These are phyloP conservation scores for Todiramphus chloris DNA, from an alignment of 2,113 vertebrate species.

Conservation along the genomic window DNA sequence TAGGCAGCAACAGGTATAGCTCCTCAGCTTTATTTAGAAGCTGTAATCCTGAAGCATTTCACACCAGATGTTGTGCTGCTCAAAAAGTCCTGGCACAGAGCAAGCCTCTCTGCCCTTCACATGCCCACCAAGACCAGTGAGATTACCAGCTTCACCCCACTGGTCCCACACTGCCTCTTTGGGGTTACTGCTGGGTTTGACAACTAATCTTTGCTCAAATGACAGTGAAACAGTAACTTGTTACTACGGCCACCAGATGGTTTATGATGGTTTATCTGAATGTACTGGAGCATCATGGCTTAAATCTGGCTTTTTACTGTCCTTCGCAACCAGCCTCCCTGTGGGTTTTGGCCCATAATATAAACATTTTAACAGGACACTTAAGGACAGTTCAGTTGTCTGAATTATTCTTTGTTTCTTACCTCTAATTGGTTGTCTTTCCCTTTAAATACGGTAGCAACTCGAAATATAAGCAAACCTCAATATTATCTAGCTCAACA, in stretches of 20 bases:
- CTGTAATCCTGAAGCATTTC: constrained; percentile 7
- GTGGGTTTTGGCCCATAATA: not conserved
- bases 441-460: not conserved
- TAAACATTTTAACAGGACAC: not conserved
- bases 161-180: not conserved
- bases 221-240: not conserved
- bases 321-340: not conserved
- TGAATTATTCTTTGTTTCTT: not conserved
- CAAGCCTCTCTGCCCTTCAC: not conserved
- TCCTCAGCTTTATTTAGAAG: constrained; percentile 15
- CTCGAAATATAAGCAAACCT: not conserved
- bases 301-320: not conserved
- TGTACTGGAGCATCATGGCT: not conserved
- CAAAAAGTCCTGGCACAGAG: not conserved
- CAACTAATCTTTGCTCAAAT: not conserved
- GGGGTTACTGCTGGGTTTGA: not conserved
- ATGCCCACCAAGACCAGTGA: rapidly evolving
- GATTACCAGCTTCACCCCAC: not conserved
- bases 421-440: not conserved
- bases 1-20: not conserved
- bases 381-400: not conserved
- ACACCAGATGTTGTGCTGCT: not conserved
- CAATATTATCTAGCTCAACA: not conserved
- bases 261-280: not conserved
- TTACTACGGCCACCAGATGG: rapidly evolving